Conservation (phyloP, 2,888 invertebrate species). For the Leucoma salicis region DNA sequence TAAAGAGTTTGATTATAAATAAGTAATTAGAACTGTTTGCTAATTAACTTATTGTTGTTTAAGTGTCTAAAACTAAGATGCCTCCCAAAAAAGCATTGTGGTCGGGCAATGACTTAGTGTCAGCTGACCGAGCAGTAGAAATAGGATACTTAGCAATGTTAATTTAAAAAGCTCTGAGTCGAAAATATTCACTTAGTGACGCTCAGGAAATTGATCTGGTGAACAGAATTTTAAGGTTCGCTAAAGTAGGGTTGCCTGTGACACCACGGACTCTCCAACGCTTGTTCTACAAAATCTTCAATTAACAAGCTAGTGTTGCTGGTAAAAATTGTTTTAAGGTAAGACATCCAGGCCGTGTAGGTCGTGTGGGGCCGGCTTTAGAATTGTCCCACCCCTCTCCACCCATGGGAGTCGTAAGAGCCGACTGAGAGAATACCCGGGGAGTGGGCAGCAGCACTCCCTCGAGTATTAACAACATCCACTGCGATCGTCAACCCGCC, state of each 20-base stretch:
- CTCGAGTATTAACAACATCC: no score
- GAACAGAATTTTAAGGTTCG: constrained; percentile 19
- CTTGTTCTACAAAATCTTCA: constrained; percentile 27
- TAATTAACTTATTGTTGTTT: neutral
- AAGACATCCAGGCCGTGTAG: no score
- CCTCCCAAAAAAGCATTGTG: constrained; percentile 28
- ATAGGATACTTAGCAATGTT: constrained; percentile 21
- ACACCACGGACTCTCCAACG: constrained; percentile 20
- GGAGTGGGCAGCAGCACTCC: no score
- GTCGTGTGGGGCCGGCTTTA: no score
- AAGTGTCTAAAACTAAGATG: constrained; percentile 14
- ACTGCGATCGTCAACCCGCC: no score
- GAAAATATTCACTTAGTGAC: constrained; percentile 23
- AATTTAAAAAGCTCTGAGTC: constrained; percentile 25
- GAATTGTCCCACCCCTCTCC: no score
- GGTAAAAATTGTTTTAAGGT: constrained; percentile 30
- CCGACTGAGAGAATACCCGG: no score
- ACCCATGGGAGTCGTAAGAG: no score
- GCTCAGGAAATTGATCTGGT: constrained; percentile 30
- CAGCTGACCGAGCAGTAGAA: constrained; percentile 26
- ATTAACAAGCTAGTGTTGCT: constrained; percentile 27
- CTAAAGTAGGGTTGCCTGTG: constrained; percentile 19
- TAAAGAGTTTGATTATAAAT: no score
- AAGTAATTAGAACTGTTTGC: no score
- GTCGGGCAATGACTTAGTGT: constrained; percentile 22